Evolutionary conservation across 2,113 vertebrate species (phyloP), one percentile per base, ranked within the genome.

Genomic region (Rhea pennata): DNA sequence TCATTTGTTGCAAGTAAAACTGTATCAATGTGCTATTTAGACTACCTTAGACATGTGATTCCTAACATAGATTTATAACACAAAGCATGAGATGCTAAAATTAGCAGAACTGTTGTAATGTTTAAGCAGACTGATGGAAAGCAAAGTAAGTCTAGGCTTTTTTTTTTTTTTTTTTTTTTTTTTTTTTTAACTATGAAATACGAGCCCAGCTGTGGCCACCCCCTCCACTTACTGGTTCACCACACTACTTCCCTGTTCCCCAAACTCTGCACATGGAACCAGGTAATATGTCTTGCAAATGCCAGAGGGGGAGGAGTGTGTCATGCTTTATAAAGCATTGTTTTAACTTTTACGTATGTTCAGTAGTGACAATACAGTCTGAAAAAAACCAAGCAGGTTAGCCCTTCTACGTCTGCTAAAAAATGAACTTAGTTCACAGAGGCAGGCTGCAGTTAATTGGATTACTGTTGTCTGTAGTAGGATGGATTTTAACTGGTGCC

Each of bases 401-500:
- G 39, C 2, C 9, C 65, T 76, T 66, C 12, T 80, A 19, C 80
- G 62, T 53, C 50, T 46, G 33, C 22, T 66, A 51, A 88, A 67
- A 67, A 69, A 93, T 91, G 88, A 95, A 91, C 40, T 71, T 75
- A 24, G 77, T 33, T 22, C 98, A 98, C 93, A 98, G 96, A 94
- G 97, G 46, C 3, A 77, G 50, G 76, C 83, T 88, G 7, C 88
- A 95, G 33, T 58, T 76, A 66, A 95, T 71, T 10, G 98, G 98
- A 2, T 93, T 98, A 31, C 98, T 98, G 72, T 79, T 98, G 67
- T 97, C 98, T 10, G 94, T 98, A 15, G 93, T 97, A 29, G 97
- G 98, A 78, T 96, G 98, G 53, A 90, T 98, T 92, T 98, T 98
- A 42, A 98, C 97, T 10, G 87, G 97, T 39, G 88, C 97, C 86